A percentile compares a stretch with the other conserved stretches of the same genome.
Evolutionary conservation across 30 jellyfish, hydroid and myxozoan genomes (phyloP).

Genomic region (Aurelia aurita): DNA sequence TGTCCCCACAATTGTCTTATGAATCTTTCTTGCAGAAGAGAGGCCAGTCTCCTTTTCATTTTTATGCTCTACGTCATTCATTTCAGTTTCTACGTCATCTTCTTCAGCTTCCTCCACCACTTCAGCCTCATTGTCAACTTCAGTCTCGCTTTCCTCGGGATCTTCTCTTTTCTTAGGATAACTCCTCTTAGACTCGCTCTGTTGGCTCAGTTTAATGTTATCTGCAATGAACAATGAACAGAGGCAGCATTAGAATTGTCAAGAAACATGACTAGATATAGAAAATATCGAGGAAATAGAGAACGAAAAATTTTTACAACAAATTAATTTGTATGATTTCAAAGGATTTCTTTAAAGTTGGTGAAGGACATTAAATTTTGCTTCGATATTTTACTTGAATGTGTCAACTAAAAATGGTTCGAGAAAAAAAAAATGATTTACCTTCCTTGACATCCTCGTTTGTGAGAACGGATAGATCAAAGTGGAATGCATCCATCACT

Average conservation of each 20-base stretch:
- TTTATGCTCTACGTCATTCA: background rate
- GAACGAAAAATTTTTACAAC: too few species aligned
- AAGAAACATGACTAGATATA: too few species aligned
- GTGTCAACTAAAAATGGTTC: too few species aligned
- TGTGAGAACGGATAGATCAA: conserved; percentile 58
- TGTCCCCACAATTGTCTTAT: conserved; percentile 26
- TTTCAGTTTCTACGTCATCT: conserved; percentile 29
- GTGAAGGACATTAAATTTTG: too few species aligned
- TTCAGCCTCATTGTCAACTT: conserved; percentile 15
- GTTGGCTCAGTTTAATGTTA: too few species aligned
- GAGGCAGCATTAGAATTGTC: too few species aligned
- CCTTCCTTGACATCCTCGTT: conserved; percentile 22
- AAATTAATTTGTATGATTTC: too few species aligned
- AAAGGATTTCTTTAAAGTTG: too few species aligned
- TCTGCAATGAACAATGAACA: too few species aligned
- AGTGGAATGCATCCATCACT: conserved; percentile 81
- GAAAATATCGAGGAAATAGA: too few species aligned
- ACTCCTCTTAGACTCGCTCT: background rate
- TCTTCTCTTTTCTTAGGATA: background rate
- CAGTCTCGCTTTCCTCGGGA: background rate
- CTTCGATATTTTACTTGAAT: too few species aligned
- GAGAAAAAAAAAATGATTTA: background rate
- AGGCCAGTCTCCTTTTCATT: background rate
- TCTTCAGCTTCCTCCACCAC: conserved; percentile 44
- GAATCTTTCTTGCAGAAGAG: conserved; percentile 58